A percentile compares a stretch with the other conserved stretches of the same genome.
Conservation (phyloP, 2,113 vertebrate genomes). For the Setophaga kirtlandii region DNA sequence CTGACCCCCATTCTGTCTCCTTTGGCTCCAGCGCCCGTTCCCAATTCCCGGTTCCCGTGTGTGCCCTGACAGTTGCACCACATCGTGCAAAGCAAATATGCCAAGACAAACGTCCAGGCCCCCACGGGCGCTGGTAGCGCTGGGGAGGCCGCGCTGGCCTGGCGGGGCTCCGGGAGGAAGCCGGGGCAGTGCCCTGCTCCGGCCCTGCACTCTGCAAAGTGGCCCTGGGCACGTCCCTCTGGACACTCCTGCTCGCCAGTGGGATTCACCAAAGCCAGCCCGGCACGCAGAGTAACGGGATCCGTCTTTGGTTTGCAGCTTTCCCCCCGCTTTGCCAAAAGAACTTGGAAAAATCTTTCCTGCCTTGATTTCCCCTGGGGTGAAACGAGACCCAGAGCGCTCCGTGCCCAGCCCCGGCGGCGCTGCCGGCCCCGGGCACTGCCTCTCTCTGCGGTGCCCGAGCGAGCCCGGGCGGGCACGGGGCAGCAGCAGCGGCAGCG, state of each 20-base stretch:
- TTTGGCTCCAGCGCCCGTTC: not conserved
- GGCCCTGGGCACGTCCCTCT: not conserved
- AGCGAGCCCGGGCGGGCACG: not conserved
- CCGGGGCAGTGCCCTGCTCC: not conserved
- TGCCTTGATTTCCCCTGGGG: not conserved
- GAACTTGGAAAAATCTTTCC: not conserved
- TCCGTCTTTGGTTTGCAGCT: not conserved
- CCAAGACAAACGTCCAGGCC: not conserved
- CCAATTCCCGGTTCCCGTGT: not conserved
- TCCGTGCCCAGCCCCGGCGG: not conserved
- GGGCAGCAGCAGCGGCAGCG: not conserved
- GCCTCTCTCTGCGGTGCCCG: not conserved
- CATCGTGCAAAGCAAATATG: fast-evolving
- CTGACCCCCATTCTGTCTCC: not conserved
- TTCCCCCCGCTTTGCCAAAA: not conserved
- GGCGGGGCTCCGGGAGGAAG: not conserved
- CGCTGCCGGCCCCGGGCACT: not conserved
- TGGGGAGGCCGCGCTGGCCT: not conserved
- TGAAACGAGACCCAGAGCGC: not conserved
- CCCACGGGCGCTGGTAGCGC: not conserved
- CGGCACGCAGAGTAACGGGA: not conserved
- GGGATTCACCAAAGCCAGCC: not conserved
- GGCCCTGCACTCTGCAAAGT: fast-evolving
- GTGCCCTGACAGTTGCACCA: not conserved
- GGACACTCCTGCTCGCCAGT: not conserved